These are phyloP conservation scores for Poecilia wingei DNA, from an alignment of 2,797 vertebrate genomes.

Conservation along the genomic window DNA sequence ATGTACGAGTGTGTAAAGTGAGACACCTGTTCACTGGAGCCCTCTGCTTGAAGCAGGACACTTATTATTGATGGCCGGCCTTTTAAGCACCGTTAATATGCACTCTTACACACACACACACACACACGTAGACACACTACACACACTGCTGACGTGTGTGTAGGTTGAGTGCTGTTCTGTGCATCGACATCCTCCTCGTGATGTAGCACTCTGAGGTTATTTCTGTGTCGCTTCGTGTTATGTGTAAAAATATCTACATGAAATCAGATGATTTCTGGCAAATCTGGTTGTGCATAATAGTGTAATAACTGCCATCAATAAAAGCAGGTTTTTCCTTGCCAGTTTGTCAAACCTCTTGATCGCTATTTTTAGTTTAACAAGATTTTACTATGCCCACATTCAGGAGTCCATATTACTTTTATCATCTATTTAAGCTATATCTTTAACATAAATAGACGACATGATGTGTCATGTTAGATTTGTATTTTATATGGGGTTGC, in stretches of 20 bases:
- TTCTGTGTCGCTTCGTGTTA: neutral
- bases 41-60: conserved; percentile 43
- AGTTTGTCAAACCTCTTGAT: neutral
- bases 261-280: neutral
- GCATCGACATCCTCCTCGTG: neutral
- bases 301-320: neutral
- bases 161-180: conserved; percentile 13
- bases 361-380: neutral
- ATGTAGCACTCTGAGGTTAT: neutral
- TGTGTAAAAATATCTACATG: neutral
- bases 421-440: neutral
- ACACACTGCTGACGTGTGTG: neutral
- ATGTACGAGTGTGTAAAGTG: conserved; percentile 44
- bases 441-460: neutral
- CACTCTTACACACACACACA: conserved; percentile 34
- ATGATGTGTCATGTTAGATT: neutral
- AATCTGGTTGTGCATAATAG: neutral
- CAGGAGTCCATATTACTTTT: neutral
- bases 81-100: conserved; percentile 54
- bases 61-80: conserved; percentile 69
- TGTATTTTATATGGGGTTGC: neutral
- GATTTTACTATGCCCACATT: neutral
- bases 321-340: neutral
- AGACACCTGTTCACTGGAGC: conserved; percentile 67
- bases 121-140: conserved; percentile 13